Evolutionary conservation across 2,888 invertebrate genomes (phyloP), one percentile per base, ranked within the genome.

Genomic region (Epinotia brunnichana): DNA sequence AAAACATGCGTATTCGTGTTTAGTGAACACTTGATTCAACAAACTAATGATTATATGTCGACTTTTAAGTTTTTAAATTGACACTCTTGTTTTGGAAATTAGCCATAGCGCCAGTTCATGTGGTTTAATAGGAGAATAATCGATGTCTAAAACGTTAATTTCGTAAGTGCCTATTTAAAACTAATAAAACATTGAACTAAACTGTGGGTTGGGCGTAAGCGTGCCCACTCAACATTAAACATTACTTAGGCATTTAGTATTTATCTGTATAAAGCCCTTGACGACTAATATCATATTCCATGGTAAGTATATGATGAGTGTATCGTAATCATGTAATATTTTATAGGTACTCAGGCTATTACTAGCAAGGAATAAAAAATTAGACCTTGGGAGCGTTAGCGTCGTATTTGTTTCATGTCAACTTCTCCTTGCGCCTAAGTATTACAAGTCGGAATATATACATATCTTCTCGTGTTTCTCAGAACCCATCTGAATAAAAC

Each of bases 271-370:
- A n/a, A 2, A 53, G 60, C 66, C 29, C 53, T 67, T 61, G 56
- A 72, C 67, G 71, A 21, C 67, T 72, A 67, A 61, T 72, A 56
- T 56, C 61, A 61, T 61, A 72, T 67, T 67, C 61, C 54, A 71
- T 56, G 67, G 56, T 29, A 72, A 61, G 67, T 61, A 35, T 61
- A n/a, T 44, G 44, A 53, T 53, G 17, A 53, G 19, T 44, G 1
- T 53, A 53, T 17, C 48, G 41, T 39, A 61, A 44, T 44, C 2
- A 61, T 61, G 41, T 44, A 21, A 21, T 41, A n/a, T 61, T 44
- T 44, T 44, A 24, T 21, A 44, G n/a, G 41, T 41, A 44, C 61
- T 44, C 3, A 24, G n/a, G 24, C 21, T 41, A 41, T 13, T 41
- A 15, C 11, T 5, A 15, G 61, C 17, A 19, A 10, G 21, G 44